Evolutionary conservation across 2,888 invertebrate species (phyloP).

Genomic region (Nomada lathburiana): DNA sequence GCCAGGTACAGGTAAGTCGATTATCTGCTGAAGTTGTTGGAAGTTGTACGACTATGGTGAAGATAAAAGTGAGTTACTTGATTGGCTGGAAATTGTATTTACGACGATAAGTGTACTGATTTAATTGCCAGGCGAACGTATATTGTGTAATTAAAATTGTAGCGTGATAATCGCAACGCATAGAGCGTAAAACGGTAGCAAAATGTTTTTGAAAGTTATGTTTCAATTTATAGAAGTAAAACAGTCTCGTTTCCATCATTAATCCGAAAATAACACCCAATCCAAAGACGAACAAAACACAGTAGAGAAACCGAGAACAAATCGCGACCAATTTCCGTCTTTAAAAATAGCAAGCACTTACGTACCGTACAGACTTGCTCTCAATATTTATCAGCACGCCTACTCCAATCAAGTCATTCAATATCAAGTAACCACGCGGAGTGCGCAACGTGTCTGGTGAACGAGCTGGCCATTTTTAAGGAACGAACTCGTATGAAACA

Average conservation of each 20-base stretch:
- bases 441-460: not conserved
- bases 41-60: too few species aligned
- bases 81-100: not conserved
- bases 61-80: too few species aligned
- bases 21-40: not conserved
- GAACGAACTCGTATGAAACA: conserved; percentile 14
- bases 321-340: not conserved
- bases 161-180: too few species aligned
- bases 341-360: not conserved
- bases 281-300: not conserved
- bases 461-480: conserved; percentile 19
- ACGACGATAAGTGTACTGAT: not conserved
- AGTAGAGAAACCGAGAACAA: not conserved
- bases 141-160: too few species aligned
- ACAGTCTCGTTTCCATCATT: not conserved
- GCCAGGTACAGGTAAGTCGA: not conserved
- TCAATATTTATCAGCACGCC: not conserved
- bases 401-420: conserved; percentile 8
- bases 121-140: too few species aligned
- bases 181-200: too few species aligned
- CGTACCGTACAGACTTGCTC: too few species aligned
- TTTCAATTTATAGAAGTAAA: not conserved
- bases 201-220: too few species aligned
- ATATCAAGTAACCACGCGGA: not conserved
- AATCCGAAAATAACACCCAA: not conserved